A percentile compares a stretch with the other conserved stretches of the same genome.
Conservation (phyloP, 2,888 invertebrate genomes). For the Lingula anatina region DNA sequence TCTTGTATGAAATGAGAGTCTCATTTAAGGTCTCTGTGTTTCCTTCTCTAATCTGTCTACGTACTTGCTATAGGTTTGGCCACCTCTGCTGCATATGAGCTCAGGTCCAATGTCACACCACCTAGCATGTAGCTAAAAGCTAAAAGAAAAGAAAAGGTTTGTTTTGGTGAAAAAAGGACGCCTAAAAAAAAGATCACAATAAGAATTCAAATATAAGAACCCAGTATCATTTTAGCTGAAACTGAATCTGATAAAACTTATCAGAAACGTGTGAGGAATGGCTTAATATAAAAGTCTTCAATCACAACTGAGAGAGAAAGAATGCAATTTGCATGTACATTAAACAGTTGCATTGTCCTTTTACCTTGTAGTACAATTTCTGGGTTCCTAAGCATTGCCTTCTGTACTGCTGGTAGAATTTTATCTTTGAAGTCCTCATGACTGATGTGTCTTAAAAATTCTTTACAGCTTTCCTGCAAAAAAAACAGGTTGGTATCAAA, state of each 20-base stretch:
- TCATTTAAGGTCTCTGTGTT: constrained; percentile 4
- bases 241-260: too few species aligned
- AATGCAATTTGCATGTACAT: not conserved
- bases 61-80: constrained; percentile 76
- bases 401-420: constrained; percentile 79
- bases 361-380: constrained; percentile 70
- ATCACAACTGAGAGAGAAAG: too few species aligned
- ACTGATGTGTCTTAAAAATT: constrained; percentile 31
- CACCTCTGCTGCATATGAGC: constrained; percentile 70
- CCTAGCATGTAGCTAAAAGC: constrained; percentile 70
- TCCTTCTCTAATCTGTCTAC: constrained; percentile 12
- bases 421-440: constrained; percentile 65
- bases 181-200: too few species aligned
- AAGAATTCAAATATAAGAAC: too few species aligned
- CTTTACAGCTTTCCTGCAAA: constrained; percentile 25
- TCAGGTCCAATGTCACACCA: constrained; percentile 70
- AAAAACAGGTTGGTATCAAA: not conserved
- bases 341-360: constrained; percentile 6
- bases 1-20: not conserved
- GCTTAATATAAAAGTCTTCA: too few species aligned
- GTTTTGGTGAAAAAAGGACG: too few species aligned
- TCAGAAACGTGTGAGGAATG: too few species aligned
- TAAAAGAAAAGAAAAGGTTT: too few species aligned
- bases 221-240: too few species aligned
- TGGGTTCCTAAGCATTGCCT: constrained; percentile 87